These are phyloP conservation scores for Passerina amoena DNA, from an alignment of 2,113 vertebrate genomes.

Conservation along the genomic window DNA sequence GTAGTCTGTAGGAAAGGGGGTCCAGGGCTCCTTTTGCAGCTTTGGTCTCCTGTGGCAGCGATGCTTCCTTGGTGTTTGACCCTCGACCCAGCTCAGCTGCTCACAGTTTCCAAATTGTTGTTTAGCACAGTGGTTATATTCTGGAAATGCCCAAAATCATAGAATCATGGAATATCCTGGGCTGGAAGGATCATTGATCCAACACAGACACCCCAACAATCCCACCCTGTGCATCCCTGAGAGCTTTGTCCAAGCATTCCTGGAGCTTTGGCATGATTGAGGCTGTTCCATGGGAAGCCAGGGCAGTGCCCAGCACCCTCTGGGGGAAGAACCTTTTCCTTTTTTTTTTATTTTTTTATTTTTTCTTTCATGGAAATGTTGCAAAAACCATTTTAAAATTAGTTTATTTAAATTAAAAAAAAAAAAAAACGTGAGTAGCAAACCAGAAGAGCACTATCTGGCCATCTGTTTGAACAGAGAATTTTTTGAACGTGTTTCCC, in stretches of 20 bases:
- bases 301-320: background rate
- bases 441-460: background rate
- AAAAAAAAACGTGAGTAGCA: no score
- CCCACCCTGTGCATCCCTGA: background rate
- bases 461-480: background rate
- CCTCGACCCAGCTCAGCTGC: fast-evolving
- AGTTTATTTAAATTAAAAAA: background rate
- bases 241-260: fast-evolving
- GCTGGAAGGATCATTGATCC: background rate
- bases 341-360: background rate
- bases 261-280: background rate
- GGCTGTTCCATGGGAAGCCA: background rate
- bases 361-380: background rate
- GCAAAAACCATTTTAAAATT: fast-evolving
- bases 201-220: background rate
- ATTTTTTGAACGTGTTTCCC: background rate
- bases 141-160: background rate
- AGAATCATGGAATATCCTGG: background rate
- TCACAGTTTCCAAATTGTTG: background rate
- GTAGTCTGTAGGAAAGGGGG: background rate
- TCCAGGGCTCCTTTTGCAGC: background rate
- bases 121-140: background rate
- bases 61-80: background rate
- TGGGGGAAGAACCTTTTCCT: background rate
- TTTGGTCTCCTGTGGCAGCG: fast-evolving